phyloP scores from a whole-genome alignment of 2,113 vertebrate species.

The Dipodomys stephensi region DNA sequence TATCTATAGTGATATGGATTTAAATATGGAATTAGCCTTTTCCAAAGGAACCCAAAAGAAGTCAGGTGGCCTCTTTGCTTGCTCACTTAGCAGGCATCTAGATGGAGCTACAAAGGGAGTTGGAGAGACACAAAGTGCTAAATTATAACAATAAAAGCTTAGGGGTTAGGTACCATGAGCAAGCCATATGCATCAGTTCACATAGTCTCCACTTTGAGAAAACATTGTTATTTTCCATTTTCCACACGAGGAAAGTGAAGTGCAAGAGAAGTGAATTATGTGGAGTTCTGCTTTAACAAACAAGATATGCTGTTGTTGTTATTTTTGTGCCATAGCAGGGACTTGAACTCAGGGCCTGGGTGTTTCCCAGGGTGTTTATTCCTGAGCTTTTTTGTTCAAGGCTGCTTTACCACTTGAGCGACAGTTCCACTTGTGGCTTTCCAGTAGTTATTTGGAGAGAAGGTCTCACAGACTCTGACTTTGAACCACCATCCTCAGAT shows the following conservation, averaged over 20 bases:
- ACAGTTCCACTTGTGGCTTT: no score
- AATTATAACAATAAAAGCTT: no score
- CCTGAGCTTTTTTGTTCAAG: no score
- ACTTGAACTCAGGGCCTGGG: no score
- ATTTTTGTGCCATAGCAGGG: no score
- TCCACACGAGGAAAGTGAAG: constrained; percentile 1
- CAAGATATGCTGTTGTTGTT: neutral
- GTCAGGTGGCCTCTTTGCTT: neutral
- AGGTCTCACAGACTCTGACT: no score
- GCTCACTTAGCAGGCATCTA: no score
- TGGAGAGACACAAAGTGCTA: neutral
- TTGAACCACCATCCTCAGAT: no score
- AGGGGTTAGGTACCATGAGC: no score
- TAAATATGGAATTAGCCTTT: constrained; percentile 11
- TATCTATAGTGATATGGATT: neutral
- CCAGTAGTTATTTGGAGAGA: no score
- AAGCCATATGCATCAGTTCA: neutral
- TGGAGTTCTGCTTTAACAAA: constrained; percentile 19
- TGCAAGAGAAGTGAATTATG: neutral
- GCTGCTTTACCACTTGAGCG: no score
- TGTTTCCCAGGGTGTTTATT: no score
- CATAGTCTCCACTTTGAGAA: neutral
- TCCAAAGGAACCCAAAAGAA: constrained; percentile 9
- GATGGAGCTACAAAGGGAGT: neutral
- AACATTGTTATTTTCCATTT: neutral